phyloP scores from a whole-genome alignment of 1,140 invertebrate species.

The Aphaenogaster floridana region DNA sequence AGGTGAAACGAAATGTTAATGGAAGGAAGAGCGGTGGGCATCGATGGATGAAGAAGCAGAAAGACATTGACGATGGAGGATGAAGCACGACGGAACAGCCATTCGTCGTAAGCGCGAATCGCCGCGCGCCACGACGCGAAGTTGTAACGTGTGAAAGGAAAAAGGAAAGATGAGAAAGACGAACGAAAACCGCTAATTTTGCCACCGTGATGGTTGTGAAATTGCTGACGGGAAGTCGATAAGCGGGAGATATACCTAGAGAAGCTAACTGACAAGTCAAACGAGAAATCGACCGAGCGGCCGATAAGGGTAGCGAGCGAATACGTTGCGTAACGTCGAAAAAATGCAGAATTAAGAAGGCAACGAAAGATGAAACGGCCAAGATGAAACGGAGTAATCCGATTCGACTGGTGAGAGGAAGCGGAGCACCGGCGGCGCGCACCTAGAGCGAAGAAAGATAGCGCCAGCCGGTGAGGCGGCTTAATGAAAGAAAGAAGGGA shows the following conservation, averaged over 20 bases:
- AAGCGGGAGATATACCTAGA: slow-evolving; percentile 52
- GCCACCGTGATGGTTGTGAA: slow-evolving; percentile 50
- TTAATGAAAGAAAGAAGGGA: slow-evolving; percentile 67
- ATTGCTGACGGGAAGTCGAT: slow-evolving; percentile 56
- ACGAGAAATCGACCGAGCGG: slow-evolving; percentile 23
- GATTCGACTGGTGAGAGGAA: slow-evolving; percentile 36
- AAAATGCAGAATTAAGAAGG: slow-evolving; percentile 14
- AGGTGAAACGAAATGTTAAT: slow-evolving; percentile 66
- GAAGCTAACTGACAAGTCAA: slow-evolving; percentile 44
- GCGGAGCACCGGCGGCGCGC: slow-evolving; percentile 21
- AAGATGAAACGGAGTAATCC: slow-evolving; percentile 15
- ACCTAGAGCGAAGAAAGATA: slow-evolving; percentile 54
- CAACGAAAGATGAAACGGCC: slow-evolving; percentile 15
- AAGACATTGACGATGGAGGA: slow-evolving; percentile 58
- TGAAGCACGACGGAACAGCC: slow-evolving; percentile 62
- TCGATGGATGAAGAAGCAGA: slow-evolving; percentile 58
- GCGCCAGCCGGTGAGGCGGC: slow-evolving; percentile 57
- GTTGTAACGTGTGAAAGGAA: slow-evolving; percentile 61
- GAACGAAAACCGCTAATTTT: slow-evolving; percentile 63
- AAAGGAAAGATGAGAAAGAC: slow-evolving; percentile 41
- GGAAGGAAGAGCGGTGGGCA: slow-evolving; percentile 55
- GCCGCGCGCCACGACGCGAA: slow-evolving; percentile 44
- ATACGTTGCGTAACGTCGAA: slow-evolving; percentile 25
- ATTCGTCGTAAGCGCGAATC: slow-evolving; percentile 57
- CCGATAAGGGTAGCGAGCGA: slow-evolving; percentile 13